A percentile compares a stretch with the other conserved stretches of the same genome.
Evolutionary conservation across 2,888 invertebrate species (phyloP).

Genomic region (Parelbella ahira): DNA sequence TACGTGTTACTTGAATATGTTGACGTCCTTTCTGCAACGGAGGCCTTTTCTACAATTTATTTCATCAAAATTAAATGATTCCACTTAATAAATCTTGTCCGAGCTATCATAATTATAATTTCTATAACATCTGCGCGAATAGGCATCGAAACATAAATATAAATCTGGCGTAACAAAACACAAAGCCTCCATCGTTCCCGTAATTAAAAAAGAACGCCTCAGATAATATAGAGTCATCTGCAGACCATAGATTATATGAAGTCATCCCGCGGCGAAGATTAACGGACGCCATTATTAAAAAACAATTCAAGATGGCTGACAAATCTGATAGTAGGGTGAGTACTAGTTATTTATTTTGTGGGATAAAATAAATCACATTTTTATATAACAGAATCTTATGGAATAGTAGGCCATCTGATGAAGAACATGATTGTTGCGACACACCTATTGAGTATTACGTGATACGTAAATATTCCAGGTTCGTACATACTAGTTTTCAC

Average conservation of each 20-base stretch:
- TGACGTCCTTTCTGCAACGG: no score
- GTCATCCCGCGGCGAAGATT: conserved; percentile 67
- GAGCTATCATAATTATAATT: conserved; percentile 10
- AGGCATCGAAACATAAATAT: conserved; percentile 16
- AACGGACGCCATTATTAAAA: conserved; percentile 55
- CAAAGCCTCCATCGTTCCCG: conserved; percentile 19
- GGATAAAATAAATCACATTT: no score
- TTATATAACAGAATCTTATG: no score
- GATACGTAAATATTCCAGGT: no score
- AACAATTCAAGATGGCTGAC: conserved; percentile 63
- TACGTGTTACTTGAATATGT: no score
- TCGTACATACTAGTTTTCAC: no score
- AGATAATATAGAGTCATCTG: conserved; percentile 74
- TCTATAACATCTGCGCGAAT: conserved; percentile 14
- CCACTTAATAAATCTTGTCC: conserved; percentile 15
- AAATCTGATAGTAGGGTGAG: conserved; percentile 40
- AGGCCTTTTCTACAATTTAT: no score
- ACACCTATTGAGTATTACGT: no score
- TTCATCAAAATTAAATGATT: no score
- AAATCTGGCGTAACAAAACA: conserved; percentile 10
- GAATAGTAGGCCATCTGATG: no score
- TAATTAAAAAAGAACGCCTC: conserved; percentile 52
- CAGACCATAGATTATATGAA: conserved; percentile 71
- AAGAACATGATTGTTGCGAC: no score
- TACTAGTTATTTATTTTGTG: no score